These are phyloP conservation scores for Scyliorhinus canicula DNA, from an alignment of 2,797 vertebrate genomes.

Conservation along the genomic window DNA sequence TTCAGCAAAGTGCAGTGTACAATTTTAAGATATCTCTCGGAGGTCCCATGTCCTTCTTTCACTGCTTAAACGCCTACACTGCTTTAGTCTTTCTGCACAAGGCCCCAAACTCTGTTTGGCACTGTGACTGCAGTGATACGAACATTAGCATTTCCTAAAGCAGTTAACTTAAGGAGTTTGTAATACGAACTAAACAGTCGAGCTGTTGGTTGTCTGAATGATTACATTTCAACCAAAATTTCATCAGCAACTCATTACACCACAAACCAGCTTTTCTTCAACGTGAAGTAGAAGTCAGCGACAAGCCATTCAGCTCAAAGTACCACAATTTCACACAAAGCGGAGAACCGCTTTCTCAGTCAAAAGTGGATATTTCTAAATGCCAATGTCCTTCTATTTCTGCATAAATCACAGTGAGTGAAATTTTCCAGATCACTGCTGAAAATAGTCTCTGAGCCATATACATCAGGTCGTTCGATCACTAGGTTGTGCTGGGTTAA, in stretches of 20 bases:
- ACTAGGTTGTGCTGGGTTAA: neutral
- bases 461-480: neutral
- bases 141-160: neutral
- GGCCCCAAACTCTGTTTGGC: neutral
- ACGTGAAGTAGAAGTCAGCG: neutral
- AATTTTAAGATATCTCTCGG: neutral
- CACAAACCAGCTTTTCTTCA: neutral
- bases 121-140: neutral
- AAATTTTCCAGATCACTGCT: neutral
- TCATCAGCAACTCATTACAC: neutral
- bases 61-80: neutral
- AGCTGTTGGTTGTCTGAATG: neutral
- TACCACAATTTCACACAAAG: neutral
- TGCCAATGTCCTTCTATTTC: neutral
- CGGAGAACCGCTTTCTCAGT: neutral
- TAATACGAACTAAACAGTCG: neutral
- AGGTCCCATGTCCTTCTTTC: neutral
- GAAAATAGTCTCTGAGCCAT: neutral
- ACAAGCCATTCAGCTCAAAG: neutral
- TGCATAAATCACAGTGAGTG: neutral
- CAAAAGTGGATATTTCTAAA: neutral
- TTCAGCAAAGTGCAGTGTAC: neutral
- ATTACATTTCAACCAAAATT: neutral
- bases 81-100: neutral
- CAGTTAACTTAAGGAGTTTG: neutral